phyloP scores from a whole-genome alignment of 2,797 vertebrate species.

The Siniperca scherzeri region DNA sequence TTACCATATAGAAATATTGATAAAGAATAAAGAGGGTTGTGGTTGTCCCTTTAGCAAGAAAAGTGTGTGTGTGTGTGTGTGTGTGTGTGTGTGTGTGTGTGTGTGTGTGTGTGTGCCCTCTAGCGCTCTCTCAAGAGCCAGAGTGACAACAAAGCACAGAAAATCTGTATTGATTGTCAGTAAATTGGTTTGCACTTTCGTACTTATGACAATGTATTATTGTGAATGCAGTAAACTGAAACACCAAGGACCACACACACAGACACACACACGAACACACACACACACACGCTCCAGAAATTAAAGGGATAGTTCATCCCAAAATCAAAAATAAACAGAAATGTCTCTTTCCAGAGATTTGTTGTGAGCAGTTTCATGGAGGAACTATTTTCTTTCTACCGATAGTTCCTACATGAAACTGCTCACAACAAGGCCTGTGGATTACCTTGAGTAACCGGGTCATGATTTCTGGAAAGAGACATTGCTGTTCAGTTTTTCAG shows the following conservation, averaged over 20 bases:
- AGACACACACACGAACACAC: neutral
- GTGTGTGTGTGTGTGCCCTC: neutral
- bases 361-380: too few relatives aligned
- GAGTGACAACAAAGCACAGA: constrained; percentile 22
- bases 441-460: too few relatives aligned
- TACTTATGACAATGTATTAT: constrained; percentile 34
- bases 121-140: constrained; percentile 7
- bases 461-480: too few relatives aligned
- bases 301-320: neutral
- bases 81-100: neutral
- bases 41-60: neutral
- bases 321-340: too few relatives aligned
- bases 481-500: too few relatives aligned
- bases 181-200: constrained; percentile 59
- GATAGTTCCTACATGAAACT: too few relatives aligned
- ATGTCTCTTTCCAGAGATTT: too few relatives aligned
- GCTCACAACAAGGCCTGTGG: too few relatives aligned
- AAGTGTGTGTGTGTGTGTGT: neutral
- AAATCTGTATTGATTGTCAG: constrained; percentile 53
- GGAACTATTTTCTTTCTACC: too few relatives aligned
- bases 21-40: neutral
- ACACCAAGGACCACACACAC: constrained; percentile 1
- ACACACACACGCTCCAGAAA: neutral
- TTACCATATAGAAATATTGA: neutral
- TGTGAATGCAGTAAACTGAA: constrained; percentile 19